phyloP scores from a whole-genome alignment of 2,888 invertebrate genomes.

The Cryptocephalus primarius region DNA sequence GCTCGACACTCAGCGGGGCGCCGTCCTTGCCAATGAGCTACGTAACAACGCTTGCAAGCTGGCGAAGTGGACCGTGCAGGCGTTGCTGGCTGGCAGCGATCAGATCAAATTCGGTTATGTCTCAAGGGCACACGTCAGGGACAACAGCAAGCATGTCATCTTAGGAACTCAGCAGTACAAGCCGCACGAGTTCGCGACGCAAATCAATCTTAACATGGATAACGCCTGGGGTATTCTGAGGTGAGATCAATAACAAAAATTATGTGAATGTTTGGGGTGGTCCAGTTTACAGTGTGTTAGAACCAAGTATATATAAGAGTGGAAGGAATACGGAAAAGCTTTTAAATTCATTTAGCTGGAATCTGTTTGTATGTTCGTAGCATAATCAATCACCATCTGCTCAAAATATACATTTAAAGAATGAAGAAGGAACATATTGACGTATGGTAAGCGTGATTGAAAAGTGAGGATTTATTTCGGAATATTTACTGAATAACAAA shows the following conservation, averaged over 20 bases:
- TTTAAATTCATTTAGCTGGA: too few species aligned
- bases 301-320: too few species aligned
- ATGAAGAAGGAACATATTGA: too few species aligned
- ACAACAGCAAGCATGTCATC: conserved; percentile 92
- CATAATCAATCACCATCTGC: too few species aligned
- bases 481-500: too few species aligned
- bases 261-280: not conserved
- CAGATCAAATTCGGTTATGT: conserved; percentile 99
- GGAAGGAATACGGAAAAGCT: too few species aligned
- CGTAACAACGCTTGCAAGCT: conserved; percentile 99
- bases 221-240: conserved; percentile 98
- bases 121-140: conserved; percentile 86
- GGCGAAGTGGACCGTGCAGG: conserved; percentile 97
- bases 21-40: conserved; percentile 95
- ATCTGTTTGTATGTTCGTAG: too few species aligned
- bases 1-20: conserved; percentile 93
- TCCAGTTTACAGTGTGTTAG: not conserved
- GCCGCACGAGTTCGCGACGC: conserved; percentile 95
- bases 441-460: too few species aligned
- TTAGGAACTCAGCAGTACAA: conserved; percentile 97
- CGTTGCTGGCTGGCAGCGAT: conserved; percentile 88
- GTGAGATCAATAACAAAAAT: conserved; percentile 4
- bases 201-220: conserved; percentile 98
- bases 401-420: too few species aligned
- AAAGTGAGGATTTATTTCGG: too few species aligned